Evolutionary conservation across 2,797 vertebrate species (phyloP).

Genomic region (Thaleichthys pacificus): DNA sequence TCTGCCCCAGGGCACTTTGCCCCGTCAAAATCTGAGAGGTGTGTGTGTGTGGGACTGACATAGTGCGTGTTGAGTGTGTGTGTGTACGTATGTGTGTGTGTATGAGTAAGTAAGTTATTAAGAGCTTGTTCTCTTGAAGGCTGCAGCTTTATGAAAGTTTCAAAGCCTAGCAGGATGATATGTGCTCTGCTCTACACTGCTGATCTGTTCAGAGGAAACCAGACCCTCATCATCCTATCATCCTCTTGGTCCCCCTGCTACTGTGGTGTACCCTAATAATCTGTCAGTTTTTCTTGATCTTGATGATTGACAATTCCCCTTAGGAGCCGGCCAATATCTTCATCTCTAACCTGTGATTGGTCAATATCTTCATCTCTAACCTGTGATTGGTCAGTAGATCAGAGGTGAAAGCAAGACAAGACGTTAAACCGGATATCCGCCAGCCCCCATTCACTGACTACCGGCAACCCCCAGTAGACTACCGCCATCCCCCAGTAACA

Average conservation of each 20-base stretch:
- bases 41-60: conserved; percentile 20
- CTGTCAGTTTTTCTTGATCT: background rate
- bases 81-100: conserved; percentile 12
- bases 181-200: conserved; percentile 14
- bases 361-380: background rate
- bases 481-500: conserved; percentile 89
- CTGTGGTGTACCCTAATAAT: conserved; percentile 16
- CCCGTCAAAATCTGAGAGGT: conserved; percentile 42
- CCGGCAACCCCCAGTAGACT: conserved; percentile 90
- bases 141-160: conserved; percentile 43
- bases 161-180: conserved; percentile 34
- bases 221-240: too few species aligned
- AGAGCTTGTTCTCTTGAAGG: background rate
- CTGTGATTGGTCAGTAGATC: conserved; percentile 82
- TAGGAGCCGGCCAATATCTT: background rate
- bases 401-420: conserved; percentile 98
- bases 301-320: conserved; percentile 10
- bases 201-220: too few species aligned
- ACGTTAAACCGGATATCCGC: conserved; percentile 97
- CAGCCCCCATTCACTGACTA: conserved; percentile 97
- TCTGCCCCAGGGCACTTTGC: conserved; percentile 38
- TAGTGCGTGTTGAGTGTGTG: conserved; percentile 15
- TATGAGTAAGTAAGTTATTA: conserved; percentile 6
- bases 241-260: too few species aligned
- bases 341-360: conserved; percentile 21